Evolutionary conservation across 2,113 vertebrate genomes (phyloP), one percentile per base, ranked within the genome.

Genomic region (Eurypyga helias): DNA sequence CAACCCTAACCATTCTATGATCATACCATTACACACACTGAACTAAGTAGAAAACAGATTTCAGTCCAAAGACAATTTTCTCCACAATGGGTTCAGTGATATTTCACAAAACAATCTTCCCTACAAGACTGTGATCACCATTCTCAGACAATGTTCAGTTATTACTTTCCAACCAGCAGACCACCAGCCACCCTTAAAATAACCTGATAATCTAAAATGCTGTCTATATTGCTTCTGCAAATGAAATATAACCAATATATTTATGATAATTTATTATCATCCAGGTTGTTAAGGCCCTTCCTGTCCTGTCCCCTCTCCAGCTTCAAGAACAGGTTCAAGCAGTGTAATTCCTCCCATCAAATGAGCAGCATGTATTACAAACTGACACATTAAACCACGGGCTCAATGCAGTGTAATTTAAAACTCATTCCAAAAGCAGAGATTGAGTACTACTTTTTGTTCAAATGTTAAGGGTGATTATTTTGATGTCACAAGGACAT

Each of bases 311-410:
- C 11, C 11, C 14, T 58, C 36, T 61, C 70, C n/a, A 71, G 25
- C 41, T 64, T 64, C 61, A 76, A 41, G 20, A 76, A 46, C 18
- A 77, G 8, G 60, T 66, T 66, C 51, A 91, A 78, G 19, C 10
- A 62, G 9, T 11, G 5, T 9, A 75, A 83, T 16, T 82, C 25
- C 28, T 71, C 26, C 28, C 28, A 11, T 49, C 36, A 51, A 58
- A 81, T 82, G 7, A 38, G 33, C 19, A 60, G 28, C 17, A 21
- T 43, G 75, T 89, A 41, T 54, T 83, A 86, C 13, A 61, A 86
- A 48, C 0, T 31, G 33, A 26, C 17, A 51, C 4, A 77, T 12
- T 62, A 49, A 82, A 81, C 11, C 0, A 4, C 21, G 61, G 20
- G 10, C 10, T 83, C 33, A 89, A 79, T 72, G 49, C 17, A 80